These are phyloP conservation scores for Pangasianodon hypophthalmus DNA, from an alignment of 2,113 vertebrate species.

Conservation along the genomic window DNA sequence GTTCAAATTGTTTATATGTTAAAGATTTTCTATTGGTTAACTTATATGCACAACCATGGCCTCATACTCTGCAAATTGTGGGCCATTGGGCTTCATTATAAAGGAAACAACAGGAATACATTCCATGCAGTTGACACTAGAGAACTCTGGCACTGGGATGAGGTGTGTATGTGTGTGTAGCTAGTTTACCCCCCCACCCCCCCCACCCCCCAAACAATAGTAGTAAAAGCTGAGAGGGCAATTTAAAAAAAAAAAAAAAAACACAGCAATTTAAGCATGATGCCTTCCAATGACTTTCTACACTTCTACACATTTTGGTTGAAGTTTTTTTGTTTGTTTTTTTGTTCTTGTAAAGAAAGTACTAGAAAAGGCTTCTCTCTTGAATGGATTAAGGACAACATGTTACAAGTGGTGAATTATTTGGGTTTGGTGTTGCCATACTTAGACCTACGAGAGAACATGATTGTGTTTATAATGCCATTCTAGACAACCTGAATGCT, in stretches of 20 bases:
- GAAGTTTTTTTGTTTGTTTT: not conserved
- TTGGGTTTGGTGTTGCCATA: not conserved
- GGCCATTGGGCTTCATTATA: constrained; percentile 26
- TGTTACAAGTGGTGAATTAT: not conserved
- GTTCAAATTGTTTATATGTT: constrained; percentile 56
- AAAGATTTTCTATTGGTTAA: constrained; percentile 51
- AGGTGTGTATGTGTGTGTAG: not conserved
- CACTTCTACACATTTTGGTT: constrained; percentile 1
- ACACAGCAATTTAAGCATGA: constrained; percentile 28
- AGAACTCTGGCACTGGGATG: constrained; percentile 22
- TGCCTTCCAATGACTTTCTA: constrained; percentile 15
- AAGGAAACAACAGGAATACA: constrained; percentile 26
- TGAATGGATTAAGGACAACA: constrained; percentile 6
- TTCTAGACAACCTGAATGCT: constrained; percentile 43
- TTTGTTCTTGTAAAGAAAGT: not conserved
- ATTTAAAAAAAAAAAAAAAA: constrained; percentile 25
- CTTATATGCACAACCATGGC: constrained; percentile 48
- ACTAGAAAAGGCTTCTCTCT: not conserved
- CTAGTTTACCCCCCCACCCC: not conserved
- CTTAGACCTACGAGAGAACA: not conserved
- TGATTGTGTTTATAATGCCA: constrained; percentile 27
- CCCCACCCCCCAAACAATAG: not conserved
- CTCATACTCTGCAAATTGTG: constrained; percentile 34
- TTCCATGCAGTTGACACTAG: constrained; percentile 36
- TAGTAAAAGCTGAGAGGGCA: not conserved